Percentiles rank a stretch among this genome's conserved stretches.
phyloP scores from a whole-genome alignment of 2,113 vertebrate genomes.

The Siniperca chuatsi region DNA sequence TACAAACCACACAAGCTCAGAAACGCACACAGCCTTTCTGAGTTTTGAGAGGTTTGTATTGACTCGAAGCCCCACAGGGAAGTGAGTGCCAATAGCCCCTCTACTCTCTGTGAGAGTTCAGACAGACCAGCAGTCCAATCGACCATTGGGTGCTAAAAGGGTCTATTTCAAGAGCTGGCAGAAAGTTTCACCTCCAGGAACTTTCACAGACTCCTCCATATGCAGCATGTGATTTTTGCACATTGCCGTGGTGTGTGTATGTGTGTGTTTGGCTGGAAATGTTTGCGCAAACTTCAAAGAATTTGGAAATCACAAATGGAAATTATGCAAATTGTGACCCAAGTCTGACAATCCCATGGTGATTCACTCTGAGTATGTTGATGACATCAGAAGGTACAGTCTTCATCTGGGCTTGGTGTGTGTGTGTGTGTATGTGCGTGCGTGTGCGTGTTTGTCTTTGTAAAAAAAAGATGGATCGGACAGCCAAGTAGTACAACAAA shows the following conservation, averaged over 20 bases:
- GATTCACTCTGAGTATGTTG: slow-evolving; percentile 44
- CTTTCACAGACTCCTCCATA: slow-evolving; percentile 44
- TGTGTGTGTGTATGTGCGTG: slow-evolving; percentile 32
- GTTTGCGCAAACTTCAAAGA: slow-evolving; percentile 64
- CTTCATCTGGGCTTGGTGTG: slow-evolving; percentile 31
- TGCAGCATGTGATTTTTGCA: slow-evolving; percentile 40
- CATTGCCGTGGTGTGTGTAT: slow-evolving; percentile 24
- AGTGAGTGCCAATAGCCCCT: slow-evolving; percentile 68
- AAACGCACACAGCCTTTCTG: slow-evolving; percentile 42
- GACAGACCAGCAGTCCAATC: slow-evolving; percentile 66
- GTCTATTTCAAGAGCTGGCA: slow-evolving; percentile 69
- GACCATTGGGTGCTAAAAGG: slow-evolving; percentile 79
- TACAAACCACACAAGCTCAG: slow-evolving; percentile 3
- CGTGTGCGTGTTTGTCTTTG: slow-evolving; percentile 3
- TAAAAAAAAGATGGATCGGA: background rate
- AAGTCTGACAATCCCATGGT: slow-evolving; percentile 41
- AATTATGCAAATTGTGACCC: slow-evolving; percentile 57
- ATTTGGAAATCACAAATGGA: slow-evolving; percentile 50
- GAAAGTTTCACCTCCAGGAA: slow-evolving; percentile 70
- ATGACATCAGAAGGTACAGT: slow-evolving; percentile 48
- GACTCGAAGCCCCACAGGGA: slow-evolving; percentile 67
- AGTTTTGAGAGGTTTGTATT: slow-evolving; percentile 74
- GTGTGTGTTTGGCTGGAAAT: slow-evolving; percentile 19
- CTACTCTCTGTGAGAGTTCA: slow-evolving; percentile 64
- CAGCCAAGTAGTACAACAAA: slow-evolving; percentile 9